Base-by-base conservation (phyloP, 2,888 invertebrate species). In the Perithous albicinctus region DNA sequence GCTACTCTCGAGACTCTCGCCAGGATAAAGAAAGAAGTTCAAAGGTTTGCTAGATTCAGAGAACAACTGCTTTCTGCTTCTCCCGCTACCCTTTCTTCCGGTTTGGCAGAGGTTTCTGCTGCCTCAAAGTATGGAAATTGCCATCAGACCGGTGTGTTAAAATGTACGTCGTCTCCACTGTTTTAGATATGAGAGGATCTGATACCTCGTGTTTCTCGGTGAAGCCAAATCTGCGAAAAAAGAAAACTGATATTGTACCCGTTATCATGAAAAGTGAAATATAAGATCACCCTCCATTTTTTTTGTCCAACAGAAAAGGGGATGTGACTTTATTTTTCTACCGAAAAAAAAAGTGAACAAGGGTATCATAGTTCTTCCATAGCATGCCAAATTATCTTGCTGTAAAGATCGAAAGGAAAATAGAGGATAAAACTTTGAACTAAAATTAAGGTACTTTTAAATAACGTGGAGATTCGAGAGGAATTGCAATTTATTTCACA, bases 1-100 rank as follows among this genome's bases (percentile, higher is more conserved):
- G 26, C 66, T 66, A 63, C 64, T 72, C 61, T 18, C n/a, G 54
- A 38, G 51, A 26, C 32, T 46, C 35, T 46, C 35, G 18, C 23
- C 69, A 26, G 59, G 69, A 69, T 61, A 61, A 77, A 69, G 48
- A 59, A 76, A 61, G 67, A 51, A 48, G 59, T 26, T 12, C 26
- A n/a, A n/a, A 56, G 63, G 26, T 43, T 41, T 26, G 12, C 64
- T 23, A 67, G 38, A 59, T 23, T 26, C 70, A 23, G 61, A 23
- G 26, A 18, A 79, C 15, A 51, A 74, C 51, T 63, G 51, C 63
- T 74, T 38, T 74, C 63, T 18, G 48, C 63, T 29, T 48, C 41
- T 38, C 48, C 26, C 63, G 26, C 48, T 18, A 48, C 48, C 63
- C 51, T 51, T 51, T 74, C 48, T 38, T 38, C 51, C 73, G 20